phyloP scores from a whole-genome alignment of 2,797 vertebrate genomes.

The Ctenosaura bakeri region DNA sequence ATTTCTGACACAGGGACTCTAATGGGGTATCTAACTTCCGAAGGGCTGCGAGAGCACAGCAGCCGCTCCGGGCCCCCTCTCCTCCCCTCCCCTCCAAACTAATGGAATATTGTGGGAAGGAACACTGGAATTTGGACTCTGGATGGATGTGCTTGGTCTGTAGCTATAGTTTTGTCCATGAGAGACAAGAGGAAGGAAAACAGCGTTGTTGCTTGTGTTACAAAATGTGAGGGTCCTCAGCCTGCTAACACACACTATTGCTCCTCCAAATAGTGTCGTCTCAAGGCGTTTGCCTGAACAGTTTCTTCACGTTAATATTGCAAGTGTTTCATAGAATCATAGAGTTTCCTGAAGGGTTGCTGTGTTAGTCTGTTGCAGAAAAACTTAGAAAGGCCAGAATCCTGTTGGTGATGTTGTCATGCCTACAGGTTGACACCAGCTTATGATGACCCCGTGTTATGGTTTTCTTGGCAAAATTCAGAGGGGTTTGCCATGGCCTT shows the following conservation, averaged over 20 bases:
- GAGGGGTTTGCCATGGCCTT: too few species aligned
- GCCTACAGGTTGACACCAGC: too few species aligned
- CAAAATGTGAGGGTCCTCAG: not conserved
- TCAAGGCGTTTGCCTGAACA: not conserved
- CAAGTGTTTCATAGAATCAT: not conserved
- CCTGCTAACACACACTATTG: not conserved
- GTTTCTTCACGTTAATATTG: not conserved
- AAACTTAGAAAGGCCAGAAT: not conserved
- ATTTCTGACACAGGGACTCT: slow-evolving; percentile 81
- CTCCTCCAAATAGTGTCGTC: not conserved
- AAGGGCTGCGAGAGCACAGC: slow-evolving; percentile 25
- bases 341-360: not conserved
- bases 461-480: too few species aligned
- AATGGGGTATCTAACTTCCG: slow-evolving; percentile 80
- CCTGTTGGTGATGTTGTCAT: too few species aligned
- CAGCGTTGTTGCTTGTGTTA: too few species aligned
- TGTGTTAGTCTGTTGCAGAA: not conserved
- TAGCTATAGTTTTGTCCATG: not conserved
- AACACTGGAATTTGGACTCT: slow-evolving; percentile 1
- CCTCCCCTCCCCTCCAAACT: not conserved
- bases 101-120: slow-evolving; percentile 12
- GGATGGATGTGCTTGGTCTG: not conserved
- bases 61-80: not conserved
- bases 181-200: not conserved
- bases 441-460: too few species aligned